Percentiles rank a stretch among this genome's conserved stretches.
Conservation (phyloP, 2,797 vertebrate species). For the Loriculus beryllinus region DNA sequence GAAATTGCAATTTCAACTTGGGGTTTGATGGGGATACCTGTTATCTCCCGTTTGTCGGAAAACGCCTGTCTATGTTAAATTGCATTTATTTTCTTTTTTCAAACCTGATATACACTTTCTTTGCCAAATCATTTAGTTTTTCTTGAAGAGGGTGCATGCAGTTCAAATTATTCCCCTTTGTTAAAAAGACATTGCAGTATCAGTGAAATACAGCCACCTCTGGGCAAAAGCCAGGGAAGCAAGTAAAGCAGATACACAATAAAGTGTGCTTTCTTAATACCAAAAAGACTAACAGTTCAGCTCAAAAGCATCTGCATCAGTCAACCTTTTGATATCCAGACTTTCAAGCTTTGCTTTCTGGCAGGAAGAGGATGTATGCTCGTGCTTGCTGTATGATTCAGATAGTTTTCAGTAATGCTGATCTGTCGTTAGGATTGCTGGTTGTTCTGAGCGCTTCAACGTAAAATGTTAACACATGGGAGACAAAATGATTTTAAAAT, state of each 20-base stretch:
- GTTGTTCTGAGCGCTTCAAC: not conserved
- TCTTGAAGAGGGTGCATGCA: not conserved
- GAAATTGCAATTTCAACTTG: not conserved
- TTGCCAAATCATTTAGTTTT: not conserved
- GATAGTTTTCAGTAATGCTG: not conserved
- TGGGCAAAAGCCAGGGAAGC: not conserved
- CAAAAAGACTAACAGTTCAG: not conserved
- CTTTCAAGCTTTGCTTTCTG: not conserved
- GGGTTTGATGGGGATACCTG: not conserved
- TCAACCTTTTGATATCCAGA: not conserved
- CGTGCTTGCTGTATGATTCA: not conserved
- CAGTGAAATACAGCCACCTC: not conserved
- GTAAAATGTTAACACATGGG: not conserved
- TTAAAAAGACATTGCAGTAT: not conserved
- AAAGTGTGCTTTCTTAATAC: not conserved
- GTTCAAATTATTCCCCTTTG: not conserved
- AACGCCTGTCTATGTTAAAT: not conserved
- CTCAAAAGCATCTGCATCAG: not conserved
- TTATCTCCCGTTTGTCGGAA: not conserved
- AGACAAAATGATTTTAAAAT: slow-evolving; percentile 1
- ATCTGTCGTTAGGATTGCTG: not conserved
- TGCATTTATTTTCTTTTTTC: not conserved
- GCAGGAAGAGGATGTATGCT: not conserved
- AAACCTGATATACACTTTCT: not conserved
- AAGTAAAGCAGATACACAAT: not conserved